Evolutionary conservation across 1,140 invertebrate genomes (phyloP), one percentile per base, ranked within the genome.

Genomic region (Goniozus legneri): DNA sequence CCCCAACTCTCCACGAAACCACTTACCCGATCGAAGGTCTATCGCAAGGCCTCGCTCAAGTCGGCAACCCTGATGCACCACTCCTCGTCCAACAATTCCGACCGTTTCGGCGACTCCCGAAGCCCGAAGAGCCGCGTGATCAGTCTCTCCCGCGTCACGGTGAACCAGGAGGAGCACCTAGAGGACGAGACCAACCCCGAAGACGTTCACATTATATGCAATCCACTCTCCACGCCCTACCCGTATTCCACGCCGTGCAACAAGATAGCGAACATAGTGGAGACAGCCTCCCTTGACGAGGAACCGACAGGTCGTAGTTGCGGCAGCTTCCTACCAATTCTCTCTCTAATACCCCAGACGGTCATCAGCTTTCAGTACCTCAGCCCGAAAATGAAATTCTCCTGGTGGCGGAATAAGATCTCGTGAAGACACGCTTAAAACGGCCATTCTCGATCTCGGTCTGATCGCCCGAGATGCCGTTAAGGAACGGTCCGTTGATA

Each of bases 381-480:
- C 22, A 74, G 71, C 40, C 77, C 80, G 37, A 78, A 79, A 58
- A 78, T 83, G 66, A 75, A 82, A 60, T 82, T 82, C 64, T 82
- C 79, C 10, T 84, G 82, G 82, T 84, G 82, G 82, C 78, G 81
- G 22, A 83, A 83, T 40, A 84, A 84, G 67, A 83, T 83, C 52
- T 83, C 82, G 78, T 84, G 82, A 84, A 76, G 72, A 50, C 64
- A 73, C 64, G 71, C 69, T 36, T 75, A 71, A n/a, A 62, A 46
- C 22, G 57, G 38, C 36, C 52, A 21, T 33, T 22, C n/a, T 12
- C n/a, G n/a, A n/a, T n/a, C n/a, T n/a, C n/a, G n/a, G n/a, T n/a
- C n/a, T n/a, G n/a, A n/a, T n/a, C 24, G 24, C 24, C 24, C 24
- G 24, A 27, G 10, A 10, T 6, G 4, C 10, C 24, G 4, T 27